phyloP scores from a whole-genome alignment of 2,797 vertebrate species.

The Cyclopterus lumpus region DNA sequence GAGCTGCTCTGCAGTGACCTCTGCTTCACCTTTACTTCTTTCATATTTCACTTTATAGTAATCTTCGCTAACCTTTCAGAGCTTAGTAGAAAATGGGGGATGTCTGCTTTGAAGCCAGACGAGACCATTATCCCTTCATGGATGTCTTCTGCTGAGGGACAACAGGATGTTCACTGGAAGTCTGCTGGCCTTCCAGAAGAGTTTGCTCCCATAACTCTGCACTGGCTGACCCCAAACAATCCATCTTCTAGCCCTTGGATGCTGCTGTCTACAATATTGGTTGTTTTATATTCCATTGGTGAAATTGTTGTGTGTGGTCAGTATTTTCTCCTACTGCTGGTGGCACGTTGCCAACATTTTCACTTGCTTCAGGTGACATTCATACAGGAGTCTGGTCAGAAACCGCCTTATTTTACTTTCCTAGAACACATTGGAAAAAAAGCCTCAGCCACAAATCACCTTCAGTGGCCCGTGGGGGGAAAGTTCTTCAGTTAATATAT shows the following conservation, averaged over 20 bases:
- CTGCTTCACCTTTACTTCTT: conserved; percentile 56
- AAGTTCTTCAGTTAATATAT: conserved; percentile 54
- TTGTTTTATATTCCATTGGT: conserved; percentile 19
- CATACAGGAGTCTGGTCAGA: conserved; percentile 45
- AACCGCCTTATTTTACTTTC: conserved; percentile 44
- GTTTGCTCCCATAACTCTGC: conserved; percentile 12
- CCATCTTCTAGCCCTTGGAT: conserved; percentile 6
- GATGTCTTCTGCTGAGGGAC: conserved; percentile 22
- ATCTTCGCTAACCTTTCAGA: conserved; percentile 49
- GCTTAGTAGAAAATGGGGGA: conserved; percentile 29
- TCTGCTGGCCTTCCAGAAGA: background rate
- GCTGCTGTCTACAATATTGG: conserved; percentile 10
- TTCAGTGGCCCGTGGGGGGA: conserved; percentile 36
- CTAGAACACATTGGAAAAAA: conserved; percentile 35
- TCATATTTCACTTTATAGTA: conserved; percentile 55
- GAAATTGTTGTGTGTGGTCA: conserved; percentile 33
- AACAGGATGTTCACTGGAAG: conserved; percentile 25
- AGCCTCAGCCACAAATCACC: conserved; percentile 55
- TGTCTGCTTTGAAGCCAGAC: conserved; percentile 57
- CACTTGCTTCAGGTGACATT: conserved; percentile 22
- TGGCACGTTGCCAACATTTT: conserved; percentile 41
- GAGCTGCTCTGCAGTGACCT: conserved; percentile 43
- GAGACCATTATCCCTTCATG: conserved; percentile 38
- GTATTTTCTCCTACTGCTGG: conserved; percentile 27
- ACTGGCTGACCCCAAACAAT: conserved; percentile 12